phyloP scores from a whole-genome alignment of 2,113 vertebrate genomes.

The Anhinga rufa region DNA sequence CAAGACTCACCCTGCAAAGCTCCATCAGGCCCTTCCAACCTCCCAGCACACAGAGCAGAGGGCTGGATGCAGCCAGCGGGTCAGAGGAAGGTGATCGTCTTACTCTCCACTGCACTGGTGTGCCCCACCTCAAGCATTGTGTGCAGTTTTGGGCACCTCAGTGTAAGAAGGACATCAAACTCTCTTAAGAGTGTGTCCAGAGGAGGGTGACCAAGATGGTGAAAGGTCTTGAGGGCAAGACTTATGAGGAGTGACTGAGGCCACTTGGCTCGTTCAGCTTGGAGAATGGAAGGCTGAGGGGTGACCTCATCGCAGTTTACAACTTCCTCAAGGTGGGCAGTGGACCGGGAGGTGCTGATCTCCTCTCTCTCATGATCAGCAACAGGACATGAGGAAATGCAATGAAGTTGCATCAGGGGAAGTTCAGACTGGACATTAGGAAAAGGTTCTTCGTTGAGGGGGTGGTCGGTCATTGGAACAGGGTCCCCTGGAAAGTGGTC shows the following conservation, averaged over 20 bases:
- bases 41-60: not conserved
- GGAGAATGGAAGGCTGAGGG: not conserved
- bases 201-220: not conserved
- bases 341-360: rapidly evolving
- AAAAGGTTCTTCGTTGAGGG: not conserved
- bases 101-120: not conserved
- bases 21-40: not conserved
- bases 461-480: not conserved
- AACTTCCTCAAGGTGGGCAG: not conserved
- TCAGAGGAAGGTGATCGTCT: not conserved
- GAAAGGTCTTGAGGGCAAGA: not conserved
- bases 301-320: not conserved
- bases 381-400: rapidly evolving
- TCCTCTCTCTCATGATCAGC: not conserved
- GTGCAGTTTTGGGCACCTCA: not conserved
- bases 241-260: not conserved
- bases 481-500: not conserved
- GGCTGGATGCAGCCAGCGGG: not conserved
- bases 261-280: not conserved
- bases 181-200: not conserved
- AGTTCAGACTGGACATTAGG: not conserved
- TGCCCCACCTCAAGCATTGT: not conserved
- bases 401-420: not conserved
- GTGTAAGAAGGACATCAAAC: rapidly evolving
- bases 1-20: not conserved